These are phyloP conservation scores for Lepidurus apus DNA, from an alignment of 1,140 invertebrate species.

Conservation along the genomic window DNA sequence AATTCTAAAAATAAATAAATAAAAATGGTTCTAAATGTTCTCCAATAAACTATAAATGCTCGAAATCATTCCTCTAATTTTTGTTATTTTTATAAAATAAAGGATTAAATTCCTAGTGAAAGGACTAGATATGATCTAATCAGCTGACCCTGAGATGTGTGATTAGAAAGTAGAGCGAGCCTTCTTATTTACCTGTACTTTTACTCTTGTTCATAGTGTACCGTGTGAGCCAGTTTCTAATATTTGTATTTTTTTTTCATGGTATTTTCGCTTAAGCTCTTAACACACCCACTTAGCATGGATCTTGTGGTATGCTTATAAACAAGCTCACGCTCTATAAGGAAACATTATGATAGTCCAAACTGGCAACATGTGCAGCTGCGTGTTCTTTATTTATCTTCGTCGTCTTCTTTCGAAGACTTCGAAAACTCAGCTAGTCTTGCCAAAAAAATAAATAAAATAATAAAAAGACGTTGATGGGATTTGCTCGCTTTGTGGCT, in stretches of 20 bases:
- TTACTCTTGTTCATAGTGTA: background rate
- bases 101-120: too few relatives aligned
- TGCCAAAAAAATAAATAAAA: too few relatives aligned
- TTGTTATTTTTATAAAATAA: too few relatives aligned
- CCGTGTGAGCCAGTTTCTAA: background rate
- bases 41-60: too few relatives aligned
- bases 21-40: too few relatives aligned
- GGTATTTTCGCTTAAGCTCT: background rate
- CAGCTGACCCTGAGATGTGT: background rate
- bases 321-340: background rate
- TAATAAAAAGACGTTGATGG: background rate
- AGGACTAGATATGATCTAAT: too few relatives aligned
- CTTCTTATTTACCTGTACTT: background rate
- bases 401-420: too few relatives aligned
- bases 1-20: too few relatives aligned
- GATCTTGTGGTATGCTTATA: background rate
- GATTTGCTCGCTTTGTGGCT: background rate
- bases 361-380: background rate
- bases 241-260: background rate
- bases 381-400: background rate
- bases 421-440: too few relatives aligned
- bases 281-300: background rate
- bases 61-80: too few relatives aligned
- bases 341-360: background rate
- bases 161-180: slow-evolving; percentile 6